Conservation (phyloP, 2,797 vertebrate genomes). For the Cyclura pinguis region DNA sequence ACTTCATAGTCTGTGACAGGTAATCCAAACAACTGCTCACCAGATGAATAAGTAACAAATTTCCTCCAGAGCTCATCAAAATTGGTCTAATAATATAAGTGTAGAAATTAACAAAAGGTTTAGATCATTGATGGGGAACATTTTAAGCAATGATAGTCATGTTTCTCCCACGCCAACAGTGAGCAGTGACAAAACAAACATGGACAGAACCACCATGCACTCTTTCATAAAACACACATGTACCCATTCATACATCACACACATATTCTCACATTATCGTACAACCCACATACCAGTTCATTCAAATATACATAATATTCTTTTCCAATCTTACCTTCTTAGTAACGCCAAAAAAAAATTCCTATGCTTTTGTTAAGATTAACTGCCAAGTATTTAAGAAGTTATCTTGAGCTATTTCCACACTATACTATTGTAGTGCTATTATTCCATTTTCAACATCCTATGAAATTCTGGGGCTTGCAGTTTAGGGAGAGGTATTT, state of each 20-base stretch:
- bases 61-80: slow-evolving; percentile 88
- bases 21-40: slow-evolving; percentile 87
- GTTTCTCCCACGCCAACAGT: neutral
- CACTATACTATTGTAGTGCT: too few relatives aligned
- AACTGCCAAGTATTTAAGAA: neutral
- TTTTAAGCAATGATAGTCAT: neutral
- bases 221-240: neutral
- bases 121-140: neutral
- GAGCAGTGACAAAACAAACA: neutral
- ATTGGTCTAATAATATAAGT: slow-evolving; percentile 71
- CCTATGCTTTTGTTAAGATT: neutral
- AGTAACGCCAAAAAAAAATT: neutral
- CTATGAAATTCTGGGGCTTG: too few relatives aligned
- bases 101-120: slow-evolving; percentile 25
- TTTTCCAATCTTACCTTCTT: too few relatives aligned
- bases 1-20: slow-evolving; percentile 85
- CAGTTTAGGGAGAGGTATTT: too few relatives aligned
- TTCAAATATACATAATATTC: neutral
- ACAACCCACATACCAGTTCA: neutral
- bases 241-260: neutral
- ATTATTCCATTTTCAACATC: too few relatives aligned
- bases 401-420: too few relatives aligned
- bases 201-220: neutral
- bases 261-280: neutral
- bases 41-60: slow-evolving; percentile 84